Conservation (phyloP, 2,888 invertebrate species). For the Heliconius cydno region DNA sequence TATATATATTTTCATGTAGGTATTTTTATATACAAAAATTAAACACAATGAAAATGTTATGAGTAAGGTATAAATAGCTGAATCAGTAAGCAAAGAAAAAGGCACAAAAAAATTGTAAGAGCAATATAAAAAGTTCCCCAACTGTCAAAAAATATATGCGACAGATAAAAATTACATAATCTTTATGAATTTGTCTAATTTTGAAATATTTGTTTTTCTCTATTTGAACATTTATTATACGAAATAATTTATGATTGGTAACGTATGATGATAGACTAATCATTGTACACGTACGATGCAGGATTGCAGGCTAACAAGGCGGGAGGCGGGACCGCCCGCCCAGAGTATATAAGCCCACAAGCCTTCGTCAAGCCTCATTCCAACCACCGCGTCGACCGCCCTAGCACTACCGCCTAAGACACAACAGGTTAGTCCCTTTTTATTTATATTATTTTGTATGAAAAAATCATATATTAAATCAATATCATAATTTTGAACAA, state of each 20-base stretch:
- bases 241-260: conserved; percentile 8
- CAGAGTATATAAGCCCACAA: conserved; percentile 68
- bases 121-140: no score
- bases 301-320: conserved; percentile 47
- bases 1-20: no score
- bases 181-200: no score
- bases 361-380: conserved; percentile 65
- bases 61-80: no score
- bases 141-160: no score
- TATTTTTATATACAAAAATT: no score
- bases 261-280: conserved; percentile 40
- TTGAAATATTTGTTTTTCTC: no score
- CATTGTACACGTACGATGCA: conserved; percentile 42
- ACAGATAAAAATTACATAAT: no score
- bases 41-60: no score
- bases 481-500: background rate
- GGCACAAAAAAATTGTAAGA: no score
- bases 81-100: no score
- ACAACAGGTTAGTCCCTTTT: conserved; percentile 55
- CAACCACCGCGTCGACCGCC: conserved; percentile 59
- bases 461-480: conserved; percentile 9
- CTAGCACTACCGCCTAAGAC: conserved; percentile 50
- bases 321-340: conserved; percentile 56
- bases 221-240: background rate
- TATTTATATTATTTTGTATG: conserved; percentile 26